Base-by-base conservation (phyloP, 2,888 invertebrate species). In the Lottia gigantea region DNA sequence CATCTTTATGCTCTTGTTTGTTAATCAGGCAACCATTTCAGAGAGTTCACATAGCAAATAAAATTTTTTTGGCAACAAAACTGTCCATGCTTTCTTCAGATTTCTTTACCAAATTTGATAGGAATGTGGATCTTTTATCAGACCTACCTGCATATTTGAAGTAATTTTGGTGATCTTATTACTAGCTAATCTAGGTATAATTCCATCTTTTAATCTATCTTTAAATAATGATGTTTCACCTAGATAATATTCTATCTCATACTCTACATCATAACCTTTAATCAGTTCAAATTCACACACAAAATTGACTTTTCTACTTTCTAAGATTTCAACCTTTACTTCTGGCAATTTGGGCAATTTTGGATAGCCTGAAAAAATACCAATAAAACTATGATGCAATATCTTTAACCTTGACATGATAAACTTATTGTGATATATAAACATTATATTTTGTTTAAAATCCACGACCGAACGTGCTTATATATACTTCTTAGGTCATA, bases 281-380 rank as follows among this genome's bases (percentile, higher is more conserved):
- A 77, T 66, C 16, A 46, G 67, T 40, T 71, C 72, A 73, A 71
- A 77, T 7, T 62, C 45, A 55, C 77, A 77, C 14, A 31, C 64
- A 26, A 77, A 74, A 16, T 46, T 40, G 3, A 73, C 71, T 15
- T 71, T 64, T 14, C 67, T 65, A 26, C 47, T 55, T 19, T 68
- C 63, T 19, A 69, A 66, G 12, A 74, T 40, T 4, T 63, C 55
- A 7, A 71, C 66, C 12, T n/a, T 68, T 64, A 77, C 62, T 11
- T 26, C 19, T 25, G 77, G 76, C 31, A 64, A 64, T 19, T 66
- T 68, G 8, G 46, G 16, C 31, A 77, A 68, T 64, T 71, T 66
- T 45, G 75, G 77, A 63, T 62, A 75, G 14, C 75, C 76, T 76
- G 66, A 14, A 63, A 46, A 8, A 63, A 40, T 16, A 46, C 23